These are phyloP conservation scores for Sebastes fasciatus DNA, from an alignment of 2,113 vertebrate genomes.

Conservation along the genomic window DNA sequence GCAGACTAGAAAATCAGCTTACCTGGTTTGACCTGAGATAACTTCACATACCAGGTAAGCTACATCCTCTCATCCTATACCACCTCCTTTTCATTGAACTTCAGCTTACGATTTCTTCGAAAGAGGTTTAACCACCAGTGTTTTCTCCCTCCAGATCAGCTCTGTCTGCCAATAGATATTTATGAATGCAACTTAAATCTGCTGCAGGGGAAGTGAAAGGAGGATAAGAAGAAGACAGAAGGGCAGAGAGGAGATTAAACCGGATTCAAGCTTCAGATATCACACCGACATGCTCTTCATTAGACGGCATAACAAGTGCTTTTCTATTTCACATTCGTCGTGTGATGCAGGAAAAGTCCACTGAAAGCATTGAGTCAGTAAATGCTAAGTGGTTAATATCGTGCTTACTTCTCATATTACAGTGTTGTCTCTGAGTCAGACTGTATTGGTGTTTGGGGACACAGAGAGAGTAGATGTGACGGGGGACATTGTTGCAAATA, in stretches of 20 bases:
- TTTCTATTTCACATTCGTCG: neutral
- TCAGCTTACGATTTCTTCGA: neutral
- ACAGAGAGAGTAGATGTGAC: neutral
- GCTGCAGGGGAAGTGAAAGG: neutral
- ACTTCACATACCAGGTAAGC: neutral
- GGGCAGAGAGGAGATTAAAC: conserved; percentile 20
- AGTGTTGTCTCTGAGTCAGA: conserved; percentile 32
- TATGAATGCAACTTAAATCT: neutral
- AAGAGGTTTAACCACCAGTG: conserved; percentile 2
- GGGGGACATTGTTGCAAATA: conserved; percentile 1
- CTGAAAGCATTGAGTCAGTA: conserved; percentile 16
- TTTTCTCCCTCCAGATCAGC: conserved; percentile 2
- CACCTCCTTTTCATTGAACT: neutral
- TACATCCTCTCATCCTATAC: neutral
- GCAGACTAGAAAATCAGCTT: neutral
- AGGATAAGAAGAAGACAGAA: neutral
- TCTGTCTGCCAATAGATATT: conserved; percentile 15
- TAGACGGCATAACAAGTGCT: neutral
- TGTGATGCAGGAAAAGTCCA: neutral
- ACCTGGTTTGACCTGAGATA: neutral
- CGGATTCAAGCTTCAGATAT: conserved; percentile 35
- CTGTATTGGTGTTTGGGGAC: conserved; percentile 21
- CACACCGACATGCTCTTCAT: neutral
- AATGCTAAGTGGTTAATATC: conserved; percentile 48
- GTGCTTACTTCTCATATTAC: neutral